These are phyloP conservation scores for Vulpes lagopus DNA, from an alignment of 2,113 vertebrate genomes.

Conservation along the genomic window DNA sequence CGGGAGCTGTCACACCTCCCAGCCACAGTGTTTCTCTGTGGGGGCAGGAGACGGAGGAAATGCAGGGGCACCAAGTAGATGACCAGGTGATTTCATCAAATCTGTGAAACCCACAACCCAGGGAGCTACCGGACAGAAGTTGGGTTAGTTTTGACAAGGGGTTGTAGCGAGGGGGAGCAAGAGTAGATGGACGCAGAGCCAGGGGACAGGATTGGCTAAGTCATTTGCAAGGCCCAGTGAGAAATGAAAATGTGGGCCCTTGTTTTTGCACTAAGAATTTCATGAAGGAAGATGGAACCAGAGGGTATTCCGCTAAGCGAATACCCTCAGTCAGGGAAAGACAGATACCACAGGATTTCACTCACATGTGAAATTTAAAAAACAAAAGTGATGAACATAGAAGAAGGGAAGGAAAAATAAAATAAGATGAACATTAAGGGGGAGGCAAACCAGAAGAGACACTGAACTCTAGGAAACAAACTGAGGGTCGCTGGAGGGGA, in stretches of 20 bases:
- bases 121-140: neutral
- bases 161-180: neutral
- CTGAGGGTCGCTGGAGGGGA: neutral
- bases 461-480: neutral
- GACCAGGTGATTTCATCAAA: neutral
- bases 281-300: neutral
- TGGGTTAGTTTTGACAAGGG: neutral
- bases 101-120: neutral
- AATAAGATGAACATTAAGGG: neutral
- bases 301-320: neutral
- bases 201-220: neutral
- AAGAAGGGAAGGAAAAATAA: neutral
- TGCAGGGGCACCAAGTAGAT: neutral
- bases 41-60: neutral
- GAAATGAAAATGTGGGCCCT: neutral
- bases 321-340: neutral
- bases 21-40: neutral
- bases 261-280: constrained; percentile 37
- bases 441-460: neutral
- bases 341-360: neutral
- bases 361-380: neutral
- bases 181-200: neutral
- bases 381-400: neutral
- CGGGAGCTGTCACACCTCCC: neutral
- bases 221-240: neutral